A percentile compares a stretch with the other conserved stretches of the same genome.
phyloP scores from a whole-genome alignment of 1,140 invertebrate genomes.

The Nasonia vitripennis region DNA sequence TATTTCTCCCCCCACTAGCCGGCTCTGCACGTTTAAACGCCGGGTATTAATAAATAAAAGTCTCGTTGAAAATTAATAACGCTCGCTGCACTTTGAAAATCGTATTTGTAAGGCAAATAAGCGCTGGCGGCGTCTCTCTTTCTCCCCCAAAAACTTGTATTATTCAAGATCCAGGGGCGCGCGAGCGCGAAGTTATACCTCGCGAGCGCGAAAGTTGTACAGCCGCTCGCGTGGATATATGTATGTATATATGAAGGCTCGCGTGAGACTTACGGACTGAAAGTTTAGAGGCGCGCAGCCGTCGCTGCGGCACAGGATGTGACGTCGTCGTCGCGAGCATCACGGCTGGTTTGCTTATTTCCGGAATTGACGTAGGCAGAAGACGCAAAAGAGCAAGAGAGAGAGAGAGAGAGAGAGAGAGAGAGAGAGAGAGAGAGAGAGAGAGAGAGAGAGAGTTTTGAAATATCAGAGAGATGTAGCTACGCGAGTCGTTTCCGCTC shows the following conservation, averaged over 20 bases:
- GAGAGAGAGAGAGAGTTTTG: neutral
- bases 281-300: neutral
- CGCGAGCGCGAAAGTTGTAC: neutral
- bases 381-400: no score
- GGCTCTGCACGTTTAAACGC: no score
- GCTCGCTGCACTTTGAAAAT: neutral
- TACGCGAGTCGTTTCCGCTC: neutral
- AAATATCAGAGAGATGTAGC: neutral
- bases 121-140: neutral
- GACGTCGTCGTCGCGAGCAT: neutral
- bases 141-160: neutral
- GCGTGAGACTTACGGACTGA: neutral
- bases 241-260: no score
- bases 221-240: neutral
- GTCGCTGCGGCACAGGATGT: neutral
- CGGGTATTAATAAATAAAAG: neutral
- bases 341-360: neutral
- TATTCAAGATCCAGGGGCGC: neutral
- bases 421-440: no score
- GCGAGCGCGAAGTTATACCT: neutral
- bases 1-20: neutral
- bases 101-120: constrained; percentile 25
- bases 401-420: neutral
- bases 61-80: neutral
- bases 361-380: neutral